Conservation (phyloP, 2,113 vertebrate genomes). For the Dromas ardeola region DNA sequence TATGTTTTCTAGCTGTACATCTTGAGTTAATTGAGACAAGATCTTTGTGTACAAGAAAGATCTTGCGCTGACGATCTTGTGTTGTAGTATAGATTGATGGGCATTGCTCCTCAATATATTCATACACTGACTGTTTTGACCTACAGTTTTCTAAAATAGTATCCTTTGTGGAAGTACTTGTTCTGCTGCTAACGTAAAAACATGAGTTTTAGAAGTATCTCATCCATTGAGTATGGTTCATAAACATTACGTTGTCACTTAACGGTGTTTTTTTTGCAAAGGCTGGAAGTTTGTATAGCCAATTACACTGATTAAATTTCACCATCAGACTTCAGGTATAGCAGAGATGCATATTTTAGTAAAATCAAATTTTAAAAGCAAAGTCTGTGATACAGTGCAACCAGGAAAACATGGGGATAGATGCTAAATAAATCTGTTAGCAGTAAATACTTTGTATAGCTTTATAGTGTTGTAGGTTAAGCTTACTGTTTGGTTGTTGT, state of each 20-base stretch:
- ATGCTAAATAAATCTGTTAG: constrained; percentile 4
- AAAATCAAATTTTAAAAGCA: background rate
- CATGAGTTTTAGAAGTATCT: background rate
- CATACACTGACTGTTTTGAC: background rate
- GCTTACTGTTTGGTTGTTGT: constrained; percentile 68
- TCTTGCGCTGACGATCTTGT: background rate
- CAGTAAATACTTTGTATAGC: constrained; percentile 21
- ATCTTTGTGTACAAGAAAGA: background rate
- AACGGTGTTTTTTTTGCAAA: background rate
- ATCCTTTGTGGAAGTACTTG: background rate
- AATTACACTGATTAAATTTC: background rate
- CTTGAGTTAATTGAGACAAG: background rate
- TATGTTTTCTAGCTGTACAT: background rate
- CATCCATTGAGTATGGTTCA: background rate
- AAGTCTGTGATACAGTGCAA: background rate
- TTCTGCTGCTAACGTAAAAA: background rate
- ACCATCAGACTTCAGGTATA: background rate
- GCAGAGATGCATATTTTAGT: background rate
- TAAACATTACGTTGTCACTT: background rate
- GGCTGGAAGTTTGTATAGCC: background rate
- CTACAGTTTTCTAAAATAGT: background rate
- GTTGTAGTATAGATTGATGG: background rate
- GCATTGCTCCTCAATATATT: background rate
- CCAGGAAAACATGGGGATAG: background rate
- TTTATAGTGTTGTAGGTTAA: constrained; percentile 62